A percentile compares a stretch with the other conserved stretches of the same genome.
These are phyloP conservation scores for Anarhynchus alexandrinus DNA, from an alignment of 2,113 vertebrate species.

Conservation along the genomic window DNA sequence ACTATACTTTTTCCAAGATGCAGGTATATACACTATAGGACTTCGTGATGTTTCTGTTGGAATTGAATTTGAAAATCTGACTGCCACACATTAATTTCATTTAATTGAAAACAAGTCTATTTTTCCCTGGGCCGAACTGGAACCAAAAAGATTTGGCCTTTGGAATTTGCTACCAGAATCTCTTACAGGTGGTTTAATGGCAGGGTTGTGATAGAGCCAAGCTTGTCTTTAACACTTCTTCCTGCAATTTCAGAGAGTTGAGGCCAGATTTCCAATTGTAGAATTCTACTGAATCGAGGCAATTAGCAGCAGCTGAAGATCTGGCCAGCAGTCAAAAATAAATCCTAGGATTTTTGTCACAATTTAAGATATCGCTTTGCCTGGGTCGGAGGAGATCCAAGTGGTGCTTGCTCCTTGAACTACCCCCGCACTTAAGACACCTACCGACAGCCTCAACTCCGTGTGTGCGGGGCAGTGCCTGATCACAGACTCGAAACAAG, in stretches of 20 bases:
- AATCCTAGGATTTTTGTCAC: neutral
- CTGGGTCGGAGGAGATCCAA: neutral
- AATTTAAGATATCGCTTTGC: neutral
- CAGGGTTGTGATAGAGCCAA: neutral
- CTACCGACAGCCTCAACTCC: neutral
- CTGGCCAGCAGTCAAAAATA: neutral
- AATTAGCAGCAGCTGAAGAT: neutral
- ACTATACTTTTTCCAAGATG: neutral
- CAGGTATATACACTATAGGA: neutral
- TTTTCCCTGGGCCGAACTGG: neutral
- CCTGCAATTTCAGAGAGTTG: neutral
- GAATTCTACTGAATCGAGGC: neutral
- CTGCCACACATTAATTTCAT: neutral
- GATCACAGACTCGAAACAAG: neutral
- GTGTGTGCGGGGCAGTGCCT: neutral
- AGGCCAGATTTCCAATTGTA: neutral
- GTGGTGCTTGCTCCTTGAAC: neutral
- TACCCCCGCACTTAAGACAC: neutral
- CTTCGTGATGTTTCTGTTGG: slow-evolving; percentile 37
- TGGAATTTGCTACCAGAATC: neutral
- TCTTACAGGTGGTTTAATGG: slow-evolving; percentile 17
- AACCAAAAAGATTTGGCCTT: neutral
- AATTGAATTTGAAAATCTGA: neutral
- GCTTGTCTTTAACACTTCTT: neutral
- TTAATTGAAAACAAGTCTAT: slow-evolving; percentile 3